Evolutionary conservation across 2,113 vertebrate genomes (phyloP), one percentile per base, ranked within the genome.

Genomic region (Brachyhypopomus occidentalis): DNA sequence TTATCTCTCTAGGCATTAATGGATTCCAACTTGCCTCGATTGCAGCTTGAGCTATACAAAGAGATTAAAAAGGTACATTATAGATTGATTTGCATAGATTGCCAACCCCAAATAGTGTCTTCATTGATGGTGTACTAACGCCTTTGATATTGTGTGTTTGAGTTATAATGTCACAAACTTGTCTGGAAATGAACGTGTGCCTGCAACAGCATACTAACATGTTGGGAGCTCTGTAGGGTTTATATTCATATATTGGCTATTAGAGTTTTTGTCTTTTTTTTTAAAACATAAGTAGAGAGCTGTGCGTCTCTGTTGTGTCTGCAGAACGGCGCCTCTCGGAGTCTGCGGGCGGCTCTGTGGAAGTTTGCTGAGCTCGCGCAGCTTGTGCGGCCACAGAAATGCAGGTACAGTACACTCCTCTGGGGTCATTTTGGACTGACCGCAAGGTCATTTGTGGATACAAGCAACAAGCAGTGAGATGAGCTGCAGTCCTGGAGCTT

Each of bases 31-130:
- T 92, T 99, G 83, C 97, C 98, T 1, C 90, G 97, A 86, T 90
- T 99, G 62, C 98, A 99, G 88, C 89, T 99, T 60, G 98, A 99
- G 78, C 92, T 99, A 4, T 99, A 99, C 86, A 99, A 99, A 93
- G 98, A 99, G 89, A 97, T 99, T 82, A 99, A 99, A 92, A 99
- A 99, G 96, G 98, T 98, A 23, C 52, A 4, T 63, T 27, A 52
- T 6, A 23, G 16, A 4, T 9, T 20, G 3, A 23, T 3, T 16
- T 7, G 36, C 3, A 0, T 55, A 8, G 2, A 14, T 77, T 19
- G 12, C 41, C 3, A 4, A 3, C 36, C 69, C n/a, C 22, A 1
- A 2, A 66, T 77, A 34, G 23, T 17, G 2, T 55, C 17, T 36
- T 25, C 23, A 25, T 22, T 9, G 27, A 69, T 55, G 0, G 25